Base-by-base conservation (phyloP, 2,888 invertebrate genomes). In the Tipula lateralis region DNA sequence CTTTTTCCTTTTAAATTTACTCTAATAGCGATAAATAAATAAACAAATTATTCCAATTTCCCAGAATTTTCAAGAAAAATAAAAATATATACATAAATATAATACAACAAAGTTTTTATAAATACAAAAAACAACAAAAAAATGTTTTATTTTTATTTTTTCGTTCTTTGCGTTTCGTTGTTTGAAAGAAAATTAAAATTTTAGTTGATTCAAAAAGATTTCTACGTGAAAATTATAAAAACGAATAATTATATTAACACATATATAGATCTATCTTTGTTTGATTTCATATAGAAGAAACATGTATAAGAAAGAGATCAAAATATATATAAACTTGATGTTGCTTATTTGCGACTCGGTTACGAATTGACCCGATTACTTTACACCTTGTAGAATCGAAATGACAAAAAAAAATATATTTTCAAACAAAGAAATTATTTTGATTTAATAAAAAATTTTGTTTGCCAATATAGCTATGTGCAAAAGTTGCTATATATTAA, bases 61-160 rank as follows among this genome's bases (percentile, higher is more conserved):
- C 66, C 66, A 24, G n/a, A 66, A 66, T 66, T 66, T 66, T 24
- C 19, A 24, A 44, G 44, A 2, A 44, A 66, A 66, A 66, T 66
- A 66, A 66, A 66, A 24, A 7, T 24, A 50, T 16, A 4, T 50
- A 50, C 44, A 1, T 39, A 39, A 39, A 50, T 16, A 16, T 50
- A 6, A 12, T 50, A 50, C 3, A 50, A 50, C 44, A 3, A 16
- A 6, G 3, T n/a, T 50, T 50, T 50, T 50, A 50, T 66, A 66
- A 66, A 24, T 66, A 66, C 66, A 66, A 66, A 66, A 66, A 66
- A 66, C 66, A 66, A 66, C 66, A 66, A 66, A 66, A 66, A 66
- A 24, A 24, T 66, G 6, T 24, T 24, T 66, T 24, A 24, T 66
- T 9, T 66, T 66, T 66, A 66, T 66, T 66, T 66, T 66, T 66